Conservation (phyloP, 2,797 vertebrate genomes). For the Botia almorhae region DNA sequence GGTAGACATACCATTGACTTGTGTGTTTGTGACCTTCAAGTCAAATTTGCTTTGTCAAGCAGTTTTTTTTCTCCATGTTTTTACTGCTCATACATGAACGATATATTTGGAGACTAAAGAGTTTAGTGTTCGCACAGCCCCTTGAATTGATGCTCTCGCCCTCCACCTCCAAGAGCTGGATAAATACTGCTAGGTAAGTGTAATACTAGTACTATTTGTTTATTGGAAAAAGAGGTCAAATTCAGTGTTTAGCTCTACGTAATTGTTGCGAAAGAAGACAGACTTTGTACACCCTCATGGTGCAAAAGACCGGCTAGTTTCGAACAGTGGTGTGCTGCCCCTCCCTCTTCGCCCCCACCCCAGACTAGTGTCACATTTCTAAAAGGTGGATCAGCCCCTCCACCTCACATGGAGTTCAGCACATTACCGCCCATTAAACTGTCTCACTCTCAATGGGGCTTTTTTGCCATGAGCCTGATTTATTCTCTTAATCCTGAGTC, state of each 20-base stretch:
- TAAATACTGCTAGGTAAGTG: not conserved
- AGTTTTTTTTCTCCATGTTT: constrained; percentile 6
- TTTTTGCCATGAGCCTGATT: constrained; percentile 70
- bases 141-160: constrained; percentile 23
- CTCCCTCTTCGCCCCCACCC: constrained; percentile 8
- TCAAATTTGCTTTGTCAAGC: constrained; percentile 51
- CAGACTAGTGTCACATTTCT: constrained; percentile 68
- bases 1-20: constrained; percentile 27
- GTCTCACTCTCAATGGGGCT: constrained; percentile 72
- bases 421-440: constrained; percentile 75
- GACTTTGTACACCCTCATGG: not conserved
- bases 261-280: constrained; percentile 23
- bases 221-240: not conserved
- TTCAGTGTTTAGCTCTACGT: not conserved
- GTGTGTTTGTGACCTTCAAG: constrained; percentile 42
- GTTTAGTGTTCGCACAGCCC: constrained; percentile 30
- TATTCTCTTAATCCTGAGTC: constrained; percentile 68
- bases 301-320: constrained; percentile 49
- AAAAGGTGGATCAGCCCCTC: constrained; percentile 68
- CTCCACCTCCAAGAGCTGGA: constrained; percentile 6
- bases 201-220: constrained; percentile 2
- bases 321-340: constrained; percentile 54
- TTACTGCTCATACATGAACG: constrained; percentile 7
- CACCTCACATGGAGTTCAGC: constrained; percentile 67
- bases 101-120: constrained; percentile 36